phyloP scores from a whole-genome alignment of 2,797 vertebrate species.

The Pangasius macronema region DNA sequence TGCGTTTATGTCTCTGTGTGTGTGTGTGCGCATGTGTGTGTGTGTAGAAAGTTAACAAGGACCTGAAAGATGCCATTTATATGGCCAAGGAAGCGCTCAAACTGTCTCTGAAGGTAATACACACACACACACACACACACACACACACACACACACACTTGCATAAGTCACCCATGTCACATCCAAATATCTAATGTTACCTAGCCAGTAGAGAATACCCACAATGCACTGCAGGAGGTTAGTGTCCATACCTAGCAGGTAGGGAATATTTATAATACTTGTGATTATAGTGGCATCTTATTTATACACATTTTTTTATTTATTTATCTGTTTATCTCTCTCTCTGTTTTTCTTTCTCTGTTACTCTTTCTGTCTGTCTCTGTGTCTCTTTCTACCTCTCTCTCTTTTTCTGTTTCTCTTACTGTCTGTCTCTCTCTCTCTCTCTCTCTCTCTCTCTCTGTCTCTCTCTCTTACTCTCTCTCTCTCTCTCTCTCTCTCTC shows the following conservation, averaged over 20 bases:
- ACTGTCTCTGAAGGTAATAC: constrained; percentile 53
- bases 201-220: neutral
- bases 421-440: neutral
- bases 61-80: constrained; percentile 57
- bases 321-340: neutral
- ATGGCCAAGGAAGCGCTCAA: constrained; percentile 68
- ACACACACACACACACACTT: neutral
- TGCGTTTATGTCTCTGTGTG: no score
- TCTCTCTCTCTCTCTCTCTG: neutral
- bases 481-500: neutral
- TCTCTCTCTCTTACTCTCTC: neutral
- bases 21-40: constrained; percentile 28
- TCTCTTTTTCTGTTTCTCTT: neutral
- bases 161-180: neutral
- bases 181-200: neutral
- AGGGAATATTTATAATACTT: neutral
- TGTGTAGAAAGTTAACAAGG: constrained; percentile 52
- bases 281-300: neutral
- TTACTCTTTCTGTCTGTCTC: neutral
- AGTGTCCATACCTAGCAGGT: neutral
- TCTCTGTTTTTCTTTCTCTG: neutral
- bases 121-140: neutral
- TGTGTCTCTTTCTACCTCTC: neutral
- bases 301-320: neutral
- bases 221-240: neutral